A percentile compares a stretch with the other conserved stretches of the same genome.
These are phyloP conservation scores for Mixornis gularis DNA, from an alignment of 2,113 vertebrate genomes.

Conservation along the genomic window DNA sequence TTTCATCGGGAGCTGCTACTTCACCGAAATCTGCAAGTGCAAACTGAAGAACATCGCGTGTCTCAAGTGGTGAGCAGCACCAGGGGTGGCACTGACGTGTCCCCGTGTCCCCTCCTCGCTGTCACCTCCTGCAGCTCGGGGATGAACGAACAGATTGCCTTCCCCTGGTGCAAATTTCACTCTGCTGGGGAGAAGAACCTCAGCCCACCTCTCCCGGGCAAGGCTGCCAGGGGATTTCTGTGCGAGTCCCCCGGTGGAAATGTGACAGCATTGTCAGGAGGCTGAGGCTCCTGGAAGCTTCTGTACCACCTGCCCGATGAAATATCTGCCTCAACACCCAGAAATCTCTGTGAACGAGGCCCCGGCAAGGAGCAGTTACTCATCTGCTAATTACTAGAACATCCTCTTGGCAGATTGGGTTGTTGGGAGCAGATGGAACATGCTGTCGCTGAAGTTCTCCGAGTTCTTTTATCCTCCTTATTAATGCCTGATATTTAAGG, in stretches of 20 bases:
- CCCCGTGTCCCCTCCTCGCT: accelerated
- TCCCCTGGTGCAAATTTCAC: not conserved
- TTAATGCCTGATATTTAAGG: slow-evolving; percentile 30
- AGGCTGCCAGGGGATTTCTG: not conserved
- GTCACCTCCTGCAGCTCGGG: not conserved
- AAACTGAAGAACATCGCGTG: slow-evolving; percentile 94
- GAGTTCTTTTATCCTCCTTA: slow-evolving; percentile 38
- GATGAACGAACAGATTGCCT: not conserved
- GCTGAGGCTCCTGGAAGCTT: not conserved
- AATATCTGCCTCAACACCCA: not conserved
- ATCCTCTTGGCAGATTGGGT: slow-evolving; percentile 22
- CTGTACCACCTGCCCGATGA: not conserved
- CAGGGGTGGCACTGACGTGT: accelerated
- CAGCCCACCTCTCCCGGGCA: not conserved
- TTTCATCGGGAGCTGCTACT: slow-evolving; percentile 94
- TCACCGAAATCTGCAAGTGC: slow-evolving; percentile 91
- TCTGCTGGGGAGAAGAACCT: not conserved
- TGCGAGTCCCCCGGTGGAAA: not conserved
- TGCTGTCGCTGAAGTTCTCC: not conserved
- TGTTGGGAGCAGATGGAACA: slow-evolving; percentile 43
- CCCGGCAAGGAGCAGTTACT: slow-evolving; percentile 29
- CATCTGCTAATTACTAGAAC: slow-evolving; percentile 46
- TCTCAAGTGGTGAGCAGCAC: slow-evolving; percentile 84
- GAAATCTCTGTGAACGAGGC: not conserved
- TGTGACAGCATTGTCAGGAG: not conserved